Evolutionary conservation across 2,797 vertebrate genomes (phyloP).

Genomic region (Epinephelus coioides): DNA sequence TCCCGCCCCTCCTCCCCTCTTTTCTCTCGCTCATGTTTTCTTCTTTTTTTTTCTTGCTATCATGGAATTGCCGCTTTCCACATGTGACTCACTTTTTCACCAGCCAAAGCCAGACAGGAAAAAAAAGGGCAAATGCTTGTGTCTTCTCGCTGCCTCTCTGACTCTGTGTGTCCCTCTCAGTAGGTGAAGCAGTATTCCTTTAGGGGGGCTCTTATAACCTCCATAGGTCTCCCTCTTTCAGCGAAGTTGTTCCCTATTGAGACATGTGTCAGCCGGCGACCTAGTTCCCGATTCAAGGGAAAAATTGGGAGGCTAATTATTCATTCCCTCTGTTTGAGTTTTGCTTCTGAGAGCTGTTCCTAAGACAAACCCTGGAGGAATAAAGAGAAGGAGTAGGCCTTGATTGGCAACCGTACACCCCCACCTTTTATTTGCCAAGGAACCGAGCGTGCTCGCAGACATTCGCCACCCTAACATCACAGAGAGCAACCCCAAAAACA

Average conservation of each 20-base stretch:
- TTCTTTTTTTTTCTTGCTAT: conserved; percentile 63
- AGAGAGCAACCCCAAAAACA: conserved; percentile 73
- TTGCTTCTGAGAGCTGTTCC: conserved; percentile 66
- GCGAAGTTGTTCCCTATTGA: conserved; percentile 63
- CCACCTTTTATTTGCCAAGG: conserved; percentile 78
- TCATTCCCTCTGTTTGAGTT: conserved; percentile 78
- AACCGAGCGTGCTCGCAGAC: conserved; percentile 71
- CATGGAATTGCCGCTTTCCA: conserved; percentile 78
- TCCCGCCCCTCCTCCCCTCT: conserved; percentile 53
- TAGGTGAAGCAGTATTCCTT: conserved; percentile 69
- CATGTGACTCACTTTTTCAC: conserved; percentile 85
- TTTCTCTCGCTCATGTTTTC: conserved; percentile 61
- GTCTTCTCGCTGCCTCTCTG: conserved; percentile 50
- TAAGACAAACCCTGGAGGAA: conserved; percentile 76
- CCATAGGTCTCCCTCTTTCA: conserved; percentile 63
- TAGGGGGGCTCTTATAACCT: conserved; percentile 60
- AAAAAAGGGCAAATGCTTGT: conserved; percentile 64
- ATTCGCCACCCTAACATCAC: conserved; percentile 76
- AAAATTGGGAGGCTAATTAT: conserved; percentile 79
- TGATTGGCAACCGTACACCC: conserved; percentile 80
- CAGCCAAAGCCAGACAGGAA: conserved; percentile 76
- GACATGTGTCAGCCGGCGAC: conserved; percentile 74
- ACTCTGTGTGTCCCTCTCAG: conserved; percentile 46
- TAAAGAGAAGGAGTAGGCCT: conserved; percentile 75
- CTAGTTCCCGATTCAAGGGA: conserved; percentile 74